A percentile compares a stretch with the other conserved stretches of the same genome.
These are phyloP conservation scores for Cheilosia vulpina DNA, from an alignment of 2,888 invertebrate genomes.

Conservation along the genomic window DNA sequence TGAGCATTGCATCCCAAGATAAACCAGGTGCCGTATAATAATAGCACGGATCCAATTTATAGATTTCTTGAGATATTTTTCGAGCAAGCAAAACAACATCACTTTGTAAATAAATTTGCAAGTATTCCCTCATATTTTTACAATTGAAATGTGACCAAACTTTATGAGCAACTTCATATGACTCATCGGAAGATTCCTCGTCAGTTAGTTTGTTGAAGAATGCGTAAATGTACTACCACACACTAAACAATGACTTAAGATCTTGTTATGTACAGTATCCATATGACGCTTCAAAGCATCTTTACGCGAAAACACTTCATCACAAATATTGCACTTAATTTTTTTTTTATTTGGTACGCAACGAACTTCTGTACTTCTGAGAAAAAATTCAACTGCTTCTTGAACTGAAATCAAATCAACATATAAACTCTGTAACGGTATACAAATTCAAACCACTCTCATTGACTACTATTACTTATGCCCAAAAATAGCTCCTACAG, in stretches of 20 bases:
- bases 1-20: too few relatives aligned
- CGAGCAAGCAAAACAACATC: neutral
- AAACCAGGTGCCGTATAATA: neutral
- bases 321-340: neutral
- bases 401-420: too few relatives aligned
- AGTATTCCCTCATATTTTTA: neutral
- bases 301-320: conserved; percentile 2
- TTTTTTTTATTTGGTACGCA: neutral
- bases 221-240: too few relatives aligned
- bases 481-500: too few relatives aligned
- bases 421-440: too few relatives aligned
- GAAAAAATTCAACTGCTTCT: too few relatives aligned
- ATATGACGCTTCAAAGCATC: conserved; percentile 3
- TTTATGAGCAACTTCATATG: neutral
- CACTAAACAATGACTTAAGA: too few relatives aligned
- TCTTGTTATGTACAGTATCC: neutral
- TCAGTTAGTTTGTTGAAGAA: too few relatives aligned
- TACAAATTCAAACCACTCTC: too few relatives aligned
- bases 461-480: too few relatives aligned
- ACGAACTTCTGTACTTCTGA: too few relatives aligned
- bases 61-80: neutral
- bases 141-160: neutral
- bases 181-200: neutral
- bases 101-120: too few relatives aligned
- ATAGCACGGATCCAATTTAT: neutral